Evolutionary conservation across 1,140 invertebrate species (phyloP), one percentile per base, ranked within the genome.

Genomic region (Metopolophium dirhodum): DNA sequence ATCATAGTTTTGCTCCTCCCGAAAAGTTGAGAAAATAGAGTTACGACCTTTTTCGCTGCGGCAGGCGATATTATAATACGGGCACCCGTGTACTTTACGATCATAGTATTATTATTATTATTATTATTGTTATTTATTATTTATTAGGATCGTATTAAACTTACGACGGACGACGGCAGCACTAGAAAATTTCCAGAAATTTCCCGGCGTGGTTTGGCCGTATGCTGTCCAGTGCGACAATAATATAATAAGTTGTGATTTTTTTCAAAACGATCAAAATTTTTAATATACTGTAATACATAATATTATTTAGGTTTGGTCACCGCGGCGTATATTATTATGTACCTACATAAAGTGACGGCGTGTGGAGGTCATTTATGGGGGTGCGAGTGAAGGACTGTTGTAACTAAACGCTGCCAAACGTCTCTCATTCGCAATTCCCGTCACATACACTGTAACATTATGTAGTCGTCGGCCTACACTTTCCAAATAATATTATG

Each of bases 21-120:
- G 37, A 37, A 37, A 37, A 37, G 37, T 37, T 37, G 37, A 37
- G 37, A 37, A 37, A 37, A 37, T 37, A 37, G 37, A 37, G 37
- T 37, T 37, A 37, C 37, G 37, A 37, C 37, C 37, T 2, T 37
- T 37, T 37, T 37, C 37, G 37, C 37, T 37, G 37, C 37, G 37
- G 37, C 37, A 37, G 37, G 37, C 37, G 37, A 37, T n/a, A n/a
- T n/a, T n/a, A n/a, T 54, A 35, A 91, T 91, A 91, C 90, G 90
- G 90, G 90, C 45, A 91, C 68, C 68, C 90, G 87, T 89, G 47
- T 89, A 54, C 37, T 41, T 86, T 23, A 61, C 30, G 57, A 61
- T 61, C 57, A 61, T 30, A 30, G 30, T 61, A 30, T 61, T 11
- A 49, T 49, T 14, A 49, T 49, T 61, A 30, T 61, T 11, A 49